Percentiles rank a stretch among this genome's conserved stretches.
Conservation (phyloP, 2,888 invertebrate species). For the Dasysyrphus albostriatus region DNA sequence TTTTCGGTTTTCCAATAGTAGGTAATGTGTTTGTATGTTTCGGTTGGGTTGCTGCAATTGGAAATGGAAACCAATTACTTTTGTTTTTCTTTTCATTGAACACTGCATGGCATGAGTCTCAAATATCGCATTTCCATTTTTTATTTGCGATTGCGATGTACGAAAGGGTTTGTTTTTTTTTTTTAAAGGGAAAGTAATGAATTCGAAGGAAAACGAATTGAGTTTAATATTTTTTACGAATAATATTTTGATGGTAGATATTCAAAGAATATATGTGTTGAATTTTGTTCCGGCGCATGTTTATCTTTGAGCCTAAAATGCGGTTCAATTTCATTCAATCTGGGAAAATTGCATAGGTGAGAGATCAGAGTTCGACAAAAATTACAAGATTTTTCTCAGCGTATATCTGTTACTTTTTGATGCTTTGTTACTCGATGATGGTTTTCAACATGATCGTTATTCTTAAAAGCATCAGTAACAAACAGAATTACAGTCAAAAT, state of each 20-base stretch:
- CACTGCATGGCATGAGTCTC: constrained; percentile 40
- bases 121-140: constrained; percentile 50
- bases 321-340: no score
- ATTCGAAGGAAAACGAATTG: neutral
- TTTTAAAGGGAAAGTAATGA: neutral
- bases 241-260: neutral
- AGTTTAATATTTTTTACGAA: neutral
- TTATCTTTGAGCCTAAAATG: no score
- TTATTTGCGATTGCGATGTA: constrained; percentile 3
- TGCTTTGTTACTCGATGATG: no score
- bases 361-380: no score
- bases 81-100: constrained; percentile 57
- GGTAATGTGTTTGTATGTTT: constrained; percentile 30
- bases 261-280: no score
- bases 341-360: no score
- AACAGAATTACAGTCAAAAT: no score
- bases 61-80: constrained; percentile 73
- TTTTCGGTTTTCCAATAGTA: neutral
- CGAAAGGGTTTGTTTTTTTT: neutral
- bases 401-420: no score
- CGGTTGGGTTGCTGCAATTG: constrained; percentile 44
- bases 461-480: no score
- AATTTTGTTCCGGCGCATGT: no score
- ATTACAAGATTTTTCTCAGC: no score
- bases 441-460: no score